Evolutionary conservation across 2,113 vertebrate genomes (phyloP).

Genomic region (Elaphurus davidianus): DNA sequence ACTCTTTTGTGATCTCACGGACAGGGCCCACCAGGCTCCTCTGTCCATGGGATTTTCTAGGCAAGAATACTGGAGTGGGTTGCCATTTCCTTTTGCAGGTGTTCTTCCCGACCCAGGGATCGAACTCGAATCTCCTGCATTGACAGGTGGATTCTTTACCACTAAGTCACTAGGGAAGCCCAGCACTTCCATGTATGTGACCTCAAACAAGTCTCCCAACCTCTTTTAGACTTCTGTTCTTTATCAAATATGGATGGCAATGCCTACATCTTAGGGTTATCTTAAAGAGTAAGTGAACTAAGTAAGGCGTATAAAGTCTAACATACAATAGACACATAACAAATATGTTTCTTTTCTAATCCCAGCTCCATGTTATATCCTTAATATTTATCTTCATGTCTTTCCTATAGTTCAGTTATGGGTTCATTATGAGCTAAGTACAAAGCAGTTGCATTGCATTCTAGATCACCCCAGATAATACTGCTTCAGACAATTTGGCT

Average conservation of each 20-base stretch:
- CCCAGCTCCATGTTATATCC: background rate
- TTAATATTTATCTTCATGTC: background rate
- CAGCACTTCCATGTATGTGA: background rate
- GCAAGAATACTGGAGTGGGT: background rate
- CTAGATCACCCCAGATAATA: background rate
- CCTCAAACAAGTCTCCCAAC: background rate
- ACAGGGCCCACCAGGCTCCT: background rate
- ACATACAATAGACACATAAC: background rate
- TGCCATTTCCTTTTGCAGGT: background rate
- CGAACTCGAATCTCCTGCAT: background rate
- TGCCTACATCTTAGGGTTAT: background rate
- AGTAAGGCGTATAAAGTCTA: background rate
- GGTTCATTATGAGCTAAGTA: background rate
- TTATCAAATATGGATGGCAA: background rate
- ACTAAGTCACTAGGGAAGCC: background rate
- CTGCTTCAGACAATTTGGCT: background rate
- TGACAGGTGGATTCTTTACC: background rate
- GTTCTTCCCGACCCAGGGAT: background rate
- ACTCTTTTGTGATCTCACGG: background rate
- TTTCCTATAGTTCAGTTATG: background rate
- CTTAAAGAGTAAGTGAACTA: conserved; percentile 16
- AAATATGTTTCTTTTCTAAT: background rate
- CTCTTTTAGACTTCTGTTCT: background rate
- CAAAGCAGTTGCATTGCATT: background rate
- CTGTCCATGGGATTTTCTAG: background rate